phyloP scores from a whole-genome alignment of 2,113 vertebrate genomes.

The Etia nguti region DNA sequence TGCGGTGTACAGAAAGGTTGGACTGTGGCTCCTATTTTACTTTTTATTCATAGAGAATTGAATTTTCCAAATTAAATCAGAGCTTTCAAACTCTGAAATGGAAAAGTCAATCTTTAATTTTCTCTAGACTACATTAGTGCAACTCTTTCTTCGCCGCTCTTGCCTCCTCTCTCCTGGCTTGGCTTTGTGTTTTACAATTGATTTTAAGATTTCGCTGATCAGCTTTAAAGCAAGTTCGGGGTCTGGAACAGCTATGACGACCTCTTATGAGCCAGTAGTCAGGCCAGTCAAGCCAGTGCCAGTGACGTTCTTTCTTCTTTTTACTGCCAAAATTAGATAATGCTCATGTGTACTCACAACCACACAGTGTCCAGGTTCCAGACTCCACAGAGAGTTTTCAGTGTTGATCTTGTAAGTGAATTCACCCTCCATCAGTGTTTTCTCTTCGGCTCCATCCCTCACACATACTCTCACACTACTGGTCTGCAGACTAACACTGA shows the following conservation, averaged over 20 bases:
- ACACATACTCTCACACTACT: constrained; percentile 74
- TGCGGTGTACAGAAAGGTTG: not conserved
- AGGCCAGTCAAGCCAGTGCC: not conserved
- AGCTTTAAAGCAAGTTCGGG: not conserved
- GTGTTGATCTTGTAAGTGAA: constrained; percentile 93
- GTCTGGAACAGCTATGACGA: not conserved
- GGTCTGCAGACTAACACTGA: constrained; percentile 40
- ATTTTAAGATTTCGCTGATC: not conserved
- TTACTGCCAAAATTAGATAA: not conserved
- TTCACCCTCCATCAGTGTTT: constrained; percentile 84
- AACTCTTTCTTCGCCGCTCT: not conserved
- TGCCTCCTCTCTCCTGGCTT: not conserved
- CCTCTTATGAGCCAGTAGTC: not conserved
- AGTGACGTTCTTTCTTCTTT: not conserved
- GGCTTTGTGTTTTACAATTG: not conserved
- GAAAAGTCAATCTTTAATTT: not conserved
- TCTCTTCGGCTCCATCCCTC: constrained; percentile 73
- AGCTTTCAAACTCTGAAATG: not conserved
- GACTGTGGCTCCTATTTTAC: not conserved
- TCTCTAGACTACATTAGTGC: not conserved
- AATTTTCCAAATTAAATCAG: not conserved
- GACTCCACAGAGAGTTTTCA: constrained; percentile 92
- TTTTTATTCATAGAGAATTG: not conserved
- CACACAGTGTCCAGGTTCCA: constrained; percentile 87
- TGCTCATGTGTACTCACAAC: constrained; percentile 71